Base-by-base conservation (phyloP, 2,113 vertebrate species). In the Columba livia region DNA sequence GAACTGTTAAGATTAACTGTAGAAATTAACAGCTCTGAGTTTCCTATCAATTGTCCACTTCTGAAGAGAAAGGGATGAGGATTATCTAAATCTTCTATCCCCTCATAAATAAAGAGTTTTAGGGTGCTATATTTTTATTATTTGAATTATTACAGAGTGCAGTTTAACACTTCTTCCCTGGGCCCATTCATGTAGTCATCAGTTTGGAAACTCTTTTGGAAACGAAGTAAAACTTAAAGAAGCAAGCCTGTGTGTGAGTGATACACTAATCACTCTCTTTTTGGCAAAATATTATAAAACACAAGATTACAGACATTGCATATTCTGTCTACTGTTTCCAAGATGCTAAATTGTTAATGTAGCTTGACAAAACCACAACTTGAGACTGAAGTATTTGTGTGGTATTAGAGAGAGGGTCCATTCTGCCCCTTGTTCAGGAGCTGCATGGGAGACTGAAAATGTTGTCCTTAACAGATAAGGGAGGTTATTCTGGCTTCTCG, bases 1-100 rank as follows among this genome's bases (percentile, higher is more conserved):
- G 65, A 90, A 77, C 79, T 11, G 0, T 92, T 95, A 91, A 90
- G 75, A 74, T 90, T 92, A 90, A 90, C 77, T 77, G 85, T 88
- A 90, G 73, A 94, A 94, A 92, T 96, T 94, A 92, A 87, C 83
- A 89, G 54, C 88, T 93, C 65, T 26, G 73, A 79, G 18, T 94
- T 95, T 90, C 65, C 82, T 80, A 84, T 96, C 90, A n/a, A 6
- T 90, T 94, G 90, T 94, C 82, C 72, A 84, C 32, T 71, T 86
- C 53, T 79, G 88, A 87, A 90, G 48, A 95, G 79, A 94, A 96
- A 85, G 57, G 44, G 72, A 86, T 93, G 72, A 81, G 4, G 38
- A 25, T 87, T 60, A 34, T 34, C 23, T 54, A 75, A 78, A 81
- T 74, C 16, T 70, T 11, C 58, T 14, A 14, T 28, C 12, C 12